Conservation (phyloP, 2,113 vertebrate genomes). For the Typhlomys cinereus region DNA sequence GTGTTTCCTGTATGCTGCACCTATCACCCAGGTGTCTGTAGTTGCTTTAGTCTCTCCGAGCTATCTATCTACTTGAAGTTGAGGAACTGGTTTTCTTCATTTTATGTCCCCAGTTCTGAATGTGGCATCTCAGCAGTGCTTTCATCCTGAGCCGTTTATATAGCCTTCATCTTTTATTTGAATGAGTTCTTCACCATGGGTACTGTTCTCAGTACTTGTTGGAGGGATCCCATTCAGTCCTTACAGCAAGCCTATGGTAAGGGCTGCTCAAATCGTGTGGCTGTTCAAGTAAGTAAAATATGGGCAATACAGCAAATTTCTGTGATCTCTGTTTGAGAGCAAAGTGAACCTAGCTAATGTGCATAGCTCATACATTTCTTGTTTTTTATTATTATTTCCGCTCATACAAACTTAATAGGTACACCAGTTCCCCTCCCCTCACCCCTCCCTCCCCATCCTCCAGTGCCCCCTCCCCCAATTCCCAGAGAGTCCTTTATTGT, state of each 20-base stretch:
- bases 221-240: not conserved
- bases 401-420: no score
- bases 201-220: not conserved
- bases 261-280: not conserved
- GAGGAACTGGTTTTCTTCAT: not conserved
- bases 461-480: no score
- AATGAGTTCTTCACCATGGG: not conserved
- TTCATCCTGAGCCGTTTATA: not conserved
- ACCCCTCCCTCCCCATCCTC: no score
- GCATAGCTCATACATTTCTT: fast-evolving
- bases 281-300: not conserved
- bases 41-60: not conserved
- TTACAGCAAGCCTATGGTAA: not conserved
- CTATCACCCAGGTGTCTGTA: not conserved
- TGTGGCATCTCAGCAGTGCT: not conserved
- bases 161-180: not conserved
- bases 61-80: not conserved
- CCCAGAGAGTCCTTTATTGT: no score
- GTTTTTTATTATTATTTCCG: no score
- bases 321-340: not conserved
- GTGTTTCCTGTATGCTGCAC: not conserved
- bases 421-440: no score
- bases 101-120: not conserved
- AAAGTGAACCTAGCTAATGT: not conserved
- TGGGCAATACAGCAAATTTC: not conserved